A percentile compares a stretch with the other conserved stretches of the same genome.
Conservation (phyloP, 2,113 vertebrate species). For the Myrmophylax atrothorax region DNA sequence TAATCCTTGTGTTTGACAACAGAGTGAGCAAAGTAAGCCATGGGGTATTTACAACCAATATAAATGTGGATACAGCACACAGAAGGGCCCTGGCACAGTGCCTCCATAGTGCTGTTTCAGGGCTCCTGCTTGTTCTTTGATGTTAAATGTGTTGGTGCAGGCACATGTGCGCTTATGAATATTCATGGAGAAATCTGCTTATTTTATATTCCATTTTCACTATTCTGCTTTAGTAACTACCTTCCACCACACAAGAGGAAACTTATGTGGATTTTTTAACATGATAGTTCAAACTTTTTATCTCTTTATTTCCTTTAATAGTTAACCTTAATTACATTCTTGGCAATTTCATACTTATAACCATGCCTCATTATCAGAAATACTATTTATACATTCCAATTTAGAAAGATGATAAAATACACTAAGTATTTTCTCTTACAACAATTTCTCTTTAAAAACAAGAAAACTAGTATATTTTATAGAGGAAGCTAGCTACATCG, state of each 20-base stretch:
- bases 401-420: background rate
- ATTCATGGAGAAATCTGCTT: fast-evolving
- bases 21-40: background rate
- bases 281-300: background rate
- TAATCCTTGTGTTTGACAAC: background rate
- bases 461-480: background rate
- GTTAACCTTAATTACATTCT: background rate
- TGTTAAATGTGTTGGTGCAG: background rate
- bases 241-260: background rate
- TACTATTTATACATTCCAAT: background rate
- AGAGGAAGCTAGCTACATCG: background rate
- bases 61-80: background rate
- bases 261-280: background rate
- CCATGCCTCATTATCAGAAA: background rate
- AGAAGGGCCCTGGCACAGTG: background rate
- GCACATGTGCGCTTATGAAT: background rate
- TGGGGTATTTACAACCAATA: background rate
- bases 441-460: background rate
- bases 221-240: background rate
- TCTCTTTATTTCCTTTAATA: background rate
- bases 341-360: background rate
- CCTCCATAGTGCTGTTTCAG: background rate
- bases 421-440: background rate
- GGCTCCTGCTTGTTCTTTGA: background rate
- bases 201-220: background rate